Percentiles rank a stretch among this genome's conserved stretches.
Evolutionary conservation across 2,888 invertebrate species (phyloP).

Genomic region (Prostheceraeus crozeri): DNA sequence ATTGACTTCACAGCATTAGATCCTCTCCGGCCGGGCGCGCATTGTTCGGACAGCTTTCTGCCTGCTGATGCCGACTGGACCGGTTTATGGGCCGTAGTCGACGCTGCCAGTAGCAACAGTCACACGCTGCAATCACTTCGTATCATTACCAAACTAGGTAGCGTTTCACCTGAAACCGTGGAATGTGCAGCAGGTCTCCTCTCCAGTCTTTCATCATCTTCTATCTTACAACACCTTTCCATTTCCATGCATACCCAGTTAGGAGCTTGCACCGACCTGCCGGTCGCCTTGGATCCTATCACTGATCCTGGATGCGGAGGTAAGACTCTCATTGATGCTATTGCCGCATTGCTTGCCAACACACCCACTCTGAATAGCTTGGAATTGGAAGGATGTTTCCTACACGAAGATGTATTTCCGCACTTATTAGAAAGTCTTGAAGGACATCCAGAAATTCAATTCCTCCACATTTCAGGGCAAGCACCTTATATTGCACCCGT

Average conservation of each 20-base stretch:
- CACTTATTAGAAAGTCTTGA: background rate
- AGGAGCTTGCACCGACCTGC: no score
- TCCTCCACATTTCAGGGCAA: background rate
- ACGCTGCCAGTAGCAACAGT: background rate
- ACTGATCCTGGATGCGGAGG: no score
- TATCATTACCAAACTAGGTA: background rate
- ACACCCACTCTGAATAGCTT: no score
- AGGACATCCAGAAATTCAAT: background rate
- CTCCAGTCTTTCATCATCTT: background rate
- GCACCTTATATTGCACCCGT: background rate
- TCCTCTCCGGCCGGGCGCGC: slow-evolving; percentile 3
- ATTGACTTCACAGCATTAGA: slow-evolving; percentile 6
- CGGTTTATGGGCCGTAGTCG: background rate
- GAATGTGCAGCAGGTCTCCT: no score
- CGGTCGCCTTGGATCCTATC: no score
- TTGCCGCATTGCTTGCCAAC: background rate
- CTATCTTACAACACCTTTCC: background rate
- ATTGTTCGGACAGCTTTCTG: no score
- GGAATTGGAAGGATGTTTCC: background rate
- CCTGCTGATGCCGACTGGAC: background rate
- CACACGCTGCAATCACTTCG: background rate
- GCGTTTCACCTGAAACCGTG: background rate
- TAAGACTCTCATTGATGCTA: background rate
- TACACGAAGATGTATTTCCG: background rate
- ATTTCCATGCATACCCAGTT: no score